Evolutionary conservation across 1,140 invertebrate genomes (phyloP).

Genomic region (Temnothorax longispinosus): DNA sequence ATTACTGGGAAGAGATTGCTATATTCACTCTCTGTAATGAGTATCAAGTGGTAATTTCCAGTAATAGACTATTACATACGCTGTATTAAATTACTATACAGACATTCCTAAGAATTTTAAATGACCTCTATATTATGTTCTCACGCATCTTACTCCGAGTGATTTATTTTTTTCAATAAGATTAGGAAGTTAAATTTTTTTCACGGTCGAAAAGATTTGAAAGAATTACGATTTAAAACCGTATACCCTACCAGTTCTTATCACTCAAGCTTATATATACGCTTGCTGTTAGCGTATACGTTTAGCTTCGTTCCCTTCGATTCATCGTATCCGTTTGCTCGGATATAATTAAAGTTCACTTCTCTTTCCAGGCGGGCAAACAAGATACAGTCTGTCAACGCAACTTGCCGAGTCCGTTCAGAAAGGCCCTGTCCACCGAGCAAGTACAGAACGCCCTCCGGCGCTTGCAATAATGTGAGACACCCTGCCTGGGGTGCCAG

Average conservation of each 20-base stretch:
- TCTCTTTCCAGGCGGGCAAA: slow-evolving; percentile 73
- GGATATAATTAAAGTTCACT: not conserved
- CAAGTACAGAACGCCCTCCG: slow-evolving; percentile 93
- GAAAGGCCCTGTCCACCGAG: slow-evolving; percentile 89
- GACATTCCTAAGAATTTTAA: slow-evolving; percentile 6
- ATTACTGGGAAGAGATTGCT: slow-evolving; percentile 16
- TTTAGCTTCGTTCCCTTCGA: not conserved
- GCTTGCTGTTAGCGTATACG: not conserved
- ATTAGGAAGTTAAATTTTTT: not conserved
- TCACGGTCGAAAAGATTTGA: not conserved
- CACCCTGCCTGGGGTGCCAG: slow-evolving; percentile 95
- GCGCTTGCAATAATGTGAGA: slow-evolving; percentile 97
- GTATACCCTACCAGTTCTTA: not conserved
- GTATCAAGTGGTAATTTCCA: slow-evolving; percentile 16
- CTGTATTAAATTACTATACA: not conserved
- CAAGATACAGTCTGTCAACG: slow-evolving; percentile 63
- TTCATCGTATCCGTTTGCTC: not conserved
- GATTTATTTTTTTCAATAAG: not conserved
- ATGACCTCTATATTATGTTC: not conserved
- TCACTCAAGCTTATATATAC: not conserved
- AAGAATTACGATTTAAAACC: not conserved
- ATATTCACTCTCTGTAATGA: slow-evolving; percentile 16
- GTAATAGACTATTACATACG: slow-evolving; percentile 22
- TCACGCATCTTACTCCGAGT: not conserved
- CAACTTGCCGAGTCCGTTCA: slow-evolving; percentile 74